phyloP scores from a whole-genome alignment of 1,140 invertebrate genomes.

The Drosophila sucinea region DNA sequence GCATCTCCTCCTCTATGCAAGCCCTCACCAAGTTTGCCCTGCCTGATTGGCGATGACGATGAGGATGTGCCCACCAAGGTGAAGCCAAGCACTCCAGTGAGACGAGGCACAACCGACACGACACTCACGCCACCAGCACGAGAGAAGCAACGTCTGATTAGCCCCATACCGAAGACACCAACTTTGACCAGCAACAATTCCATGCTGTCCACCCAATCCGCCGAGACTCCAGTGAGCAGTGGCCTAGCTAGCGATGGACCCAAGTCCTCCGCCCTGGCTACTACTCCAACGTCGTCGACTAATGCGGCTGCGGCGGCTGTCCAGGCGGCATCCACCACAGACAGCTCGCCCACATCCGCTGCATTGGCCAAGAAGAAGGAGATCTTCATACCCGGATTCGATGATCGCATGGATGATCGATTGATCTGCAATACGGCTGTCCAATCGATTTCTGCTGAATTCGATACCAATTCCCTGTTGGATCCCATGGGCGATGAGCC shows the following conservation, averaged over 20 bases:
- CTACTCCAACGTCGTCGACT: conserved; percentile 69
- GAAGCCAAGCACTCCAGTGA: conserved; percentile 30
- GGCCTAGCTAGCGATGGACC: conserved; percentile 5
- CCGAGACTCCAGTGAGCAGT: conserved; percentile 63
- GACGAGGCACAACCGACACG: conserved; percentile 58
- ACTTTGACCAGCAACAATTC: conserved; percentile 65
- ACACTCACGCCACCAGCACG: conserved; percentile 82
- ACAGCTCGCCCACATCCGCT: conserved; percentile 43
- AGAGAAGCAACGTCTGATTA: conserved; percentile 84
- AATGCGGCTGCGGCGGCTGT: conserved; percentile 23
- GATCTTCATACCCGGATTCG: conserved; percentile 89
- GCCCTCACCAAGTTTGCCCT: conserved; percentile 77
- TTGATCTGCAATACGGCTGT: conserved; percentile 90
- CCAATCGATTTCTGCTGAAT: conserved; percentile 88
- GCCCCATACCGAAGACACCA: conserved; percentile 85
- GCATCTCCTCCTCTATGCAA: conserved; percentile 72
- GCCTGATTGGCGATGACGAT: conserved; percentile 75
- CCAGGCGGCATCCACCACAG: conserved; percentile 25
- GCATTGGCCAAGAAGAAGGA: conserved; percentile 84
- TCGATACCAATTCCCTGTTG: conserved; percentile 68
- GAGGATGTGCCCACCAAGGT: conserved; percentile 43
- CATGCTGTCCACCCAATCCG: conserved; percentile 66
- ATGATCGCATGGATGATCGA: conserved; percentile 87
- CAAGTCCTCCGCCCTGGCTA: conserved; percentile 50
- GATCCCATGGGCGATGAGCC: conserved; percentile 83